phyloP scores from a whole-genome alignment of 2,797 vertebrate genomes.

The Sebastes steindachneri region DNA sequence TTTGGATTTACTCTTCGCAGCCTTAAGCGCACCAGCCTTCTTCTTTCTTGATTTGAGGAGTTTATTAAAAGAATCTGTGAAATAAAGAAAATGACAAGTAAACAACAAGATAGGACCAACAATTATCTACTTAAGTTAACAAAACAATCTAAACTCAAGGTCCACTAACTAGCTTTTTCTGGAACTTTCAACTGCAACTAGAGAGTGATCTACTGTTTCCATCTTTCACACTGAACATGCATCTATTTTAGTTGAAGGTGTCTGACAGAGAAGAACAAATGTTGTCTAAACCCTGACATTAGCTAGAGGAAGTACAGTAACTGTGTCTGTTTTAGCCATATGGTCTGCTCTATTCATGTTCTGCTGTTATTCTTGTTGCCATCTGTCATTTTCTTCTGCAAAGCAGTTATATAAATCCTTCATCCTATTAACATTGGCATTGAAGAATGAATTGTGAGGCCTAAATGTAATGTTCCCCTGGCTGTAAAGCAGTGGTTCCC shows the following conservation, averaged over 20 bases:
- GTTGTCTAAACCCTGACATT: neutral
- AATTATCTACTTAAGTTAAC: neutral
- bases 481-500: neutral
- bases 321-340: neutral
- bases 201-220: neutral
- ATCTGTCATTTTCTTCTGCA: neutral
- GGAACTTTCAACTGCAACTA: neutral
- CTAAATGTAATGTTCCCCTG: neutral
- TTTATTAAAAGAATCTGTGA: constrained; percentile 78
- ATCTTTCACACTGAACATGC: neutral
- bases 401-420: no score
- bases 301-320: neutral
- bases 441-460: neutral
- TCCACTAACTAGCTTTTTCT: neutral
- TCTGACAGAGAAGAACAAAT: neutral
- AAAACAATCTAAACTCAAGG: neutral
- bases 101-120: neutral
- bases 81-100: neutral
- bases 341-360: neutral
- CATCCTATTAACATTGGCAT: neutral
- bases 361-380: neutral
- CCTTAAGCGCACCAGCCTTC: constrained; percentile 60
- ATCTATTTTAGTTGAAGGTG: neutral
- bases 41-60: constrained; percentile 78
- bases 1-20: constrained; percentile 72